Base-by-base conservation (phyloP, 37 sponge, comb jelly and placozoan species). In the Theonella swinhoei region DNA sequence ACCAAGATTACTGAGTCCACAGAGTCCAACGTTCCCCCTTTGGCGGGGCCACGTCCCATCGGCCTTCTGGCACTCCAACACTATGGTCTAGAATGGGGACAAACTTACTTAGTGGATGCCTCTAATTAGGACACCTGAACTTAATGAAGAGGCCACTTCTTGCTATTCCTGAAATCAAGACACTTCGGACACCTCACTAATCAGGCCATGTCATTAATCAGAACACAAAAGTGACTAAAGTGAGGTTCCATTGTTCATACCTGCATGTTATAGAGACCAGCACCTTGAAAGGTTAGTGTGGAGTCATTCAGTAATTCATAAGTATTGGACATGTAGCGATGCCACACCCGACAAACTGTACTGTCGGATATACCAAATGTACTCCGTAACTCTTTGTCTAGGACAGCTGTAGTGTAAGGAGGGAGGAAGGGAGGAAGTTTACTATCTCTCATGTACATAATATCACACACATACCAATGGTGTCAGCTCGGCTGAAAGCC, bases 1-100 rank as follows among this genome's bases (percentile, higher is more conserved):
- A 47, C 54, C 97, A 42, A 94, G 75, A 76, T 97, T 97, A 60
- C 79, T 85, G 40, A 97, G 87, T 0, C 97, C 97, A 85, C 92
- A 92, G 11, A 92, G 80, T 0, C 92, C 92, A n/a, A 65, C 30
- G 30, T 42, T 33, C 28, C 68, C 74, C 28, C 47, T 14, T 31
- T 42, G 34, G 81, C 4, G 25, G 26, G 94, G 88, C 94, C 94
- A 94, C 34, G 43, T 67, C 43, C 91, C 94, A 70, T 94, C 94
- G 22, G 78, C 83, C 9, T 86, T 90, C 72, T 87, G 86, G 81
- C 80, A 60, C 74, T 94, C 94, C 38, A 94, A 71, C 4, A 90
- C 66, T 36, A 94, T 81, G 8, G 83, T 79, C 91, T 91, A 59
- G 23, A 7, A 32, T 36, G 11, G 54, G 30, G 34, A 75, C 25